A percentile compares a stretch with the other conserved stretches of the same genome.
Evolutionary conservation across 2,797 vertebrate genomes (phyloP).

Genomic region (Gymnopithys bicolor): DNA sequence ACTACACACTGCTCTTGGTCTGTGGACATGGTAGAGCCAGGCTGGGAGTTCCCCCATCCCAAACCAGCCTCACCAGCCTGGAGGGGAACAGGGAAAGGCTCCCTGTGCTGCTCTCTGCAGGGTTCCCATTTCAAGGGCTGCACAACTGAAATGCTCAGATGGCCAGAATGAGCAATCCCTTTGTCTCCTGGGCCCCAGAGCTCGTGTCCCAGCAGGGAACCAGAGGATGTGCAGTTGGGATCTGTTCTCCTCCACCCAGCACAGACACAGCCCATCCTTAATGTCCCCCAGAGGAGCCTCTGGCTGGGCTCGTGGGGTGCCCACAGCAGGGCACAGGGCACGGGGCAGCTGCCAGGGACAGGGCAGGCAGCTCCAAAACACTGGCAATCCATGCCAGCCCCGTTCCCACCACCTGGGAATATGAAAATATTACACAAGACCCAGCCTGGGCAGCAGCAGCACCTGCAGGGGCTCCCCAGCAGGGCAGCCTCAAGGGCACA

Average conservation of each 20-base stretch:
- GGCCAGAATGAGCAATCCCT: accelerated
- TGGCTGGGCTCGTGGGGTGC: accelerated
- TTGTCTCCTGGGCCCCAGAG: background rate
- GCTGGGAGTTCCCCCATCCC: background rate
- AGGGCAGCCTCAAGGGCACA: accelerated
- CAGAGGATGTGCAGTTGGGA: accelerated
- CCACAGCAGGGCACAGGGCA: accelerated
- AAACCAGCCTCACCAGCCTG: background rate
- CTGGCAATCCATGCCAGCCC: background rate
- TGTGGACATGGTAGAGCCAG: background rate
- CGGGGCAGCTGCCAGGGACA: background rate
- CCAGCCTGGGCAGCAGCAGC: background rate
- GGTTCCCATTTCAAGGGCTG: background rate
- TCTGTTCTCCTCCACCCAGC: background rate
- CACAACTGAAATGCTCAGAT: background rate
- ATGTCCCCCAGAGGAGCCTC: background rate
- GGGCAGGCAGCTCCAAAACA: accelerated
- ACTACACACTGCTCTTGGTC: accelerated
- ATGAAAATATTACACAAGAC: too few relatives aligned
- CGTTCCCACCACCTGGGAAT: background rate
- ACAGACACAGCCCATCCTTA: too few relatives aligned
- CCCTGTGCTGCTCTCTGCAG: background rate
- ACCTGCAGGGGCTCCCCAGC: background rate
- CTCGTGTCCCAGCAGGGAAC: background rate
- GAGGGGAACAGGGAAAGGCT: background rate